These are phyloP conservation scores for Dendrolimus houi DNA, from an alignment of 2,888 invertebrate genomes.

Conservation along the genomic window DNA sequence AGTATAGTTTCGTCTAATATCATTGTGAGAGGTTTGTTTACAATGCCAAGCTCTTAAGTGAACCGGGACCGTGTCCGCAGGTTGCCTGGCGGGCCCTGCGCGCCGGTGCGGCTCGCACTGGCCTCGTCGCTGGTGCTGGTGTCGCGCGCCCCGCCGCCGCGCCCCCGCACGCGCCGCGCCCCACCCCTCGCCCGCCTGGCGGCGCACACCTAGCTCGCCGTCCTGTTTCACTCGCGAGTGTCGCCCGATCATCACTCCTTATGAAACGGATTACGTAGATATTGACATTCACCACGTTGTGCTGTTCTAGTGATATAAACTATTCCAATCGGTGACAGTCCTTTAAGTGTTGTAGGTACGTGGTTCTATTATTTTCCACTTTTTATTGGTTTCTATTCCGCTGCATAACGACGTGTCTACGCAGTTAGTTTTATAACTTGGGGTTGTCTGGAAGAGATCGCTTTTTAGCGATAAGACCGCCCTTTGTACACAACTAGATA, in stretches of 20 bases:
- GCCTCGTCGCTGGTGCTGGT: constrained; percentile 88
- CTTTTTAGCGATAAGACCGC: too few relatives aligned
- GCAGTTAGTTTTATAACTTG: too few relatives aligned
- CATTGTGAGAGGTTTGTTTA: too few relatives aligned
- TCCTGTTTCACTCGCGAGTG: background rate
- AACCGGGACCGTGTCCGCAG: constrained; percentile 33
- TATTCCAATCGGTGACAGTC: background rate
- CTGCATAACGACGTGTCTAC: too few relatives aligned
- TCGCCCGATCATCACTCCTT: background rate
- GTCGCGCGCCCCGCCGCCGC: constrained; percentile 73
- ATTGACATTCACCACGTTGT: background rate
- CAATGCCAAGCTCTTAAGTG: too few relatives aligned
- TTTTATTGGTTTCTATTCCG: too few relatives aligned
- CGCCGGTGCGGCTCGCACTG: constrained; percentile 86
- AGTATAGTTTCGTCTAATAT: too few relatives aligned
- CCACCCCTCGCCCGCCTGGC: constrained; percentile 33
- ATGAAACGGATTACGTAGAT: background rate
- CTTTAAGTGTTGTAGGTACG: background rate
- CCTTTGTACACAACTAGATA: too few relatives aligned
- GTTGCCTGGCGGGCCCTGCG: constrained; percentile 89
- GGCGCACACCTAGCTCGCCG: constrained; percentile 26
- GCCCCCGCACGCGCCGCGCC: constrained; percentile 37
- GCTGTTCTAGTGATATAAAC: background rate
- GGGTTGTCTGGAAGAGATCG: too few relatives aligned
- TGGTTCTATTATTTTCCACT: background rate